Base-by-base conservation (phyloP, 2,888 invertebrate genomes). In the Cephus nigrinus region DNA sequence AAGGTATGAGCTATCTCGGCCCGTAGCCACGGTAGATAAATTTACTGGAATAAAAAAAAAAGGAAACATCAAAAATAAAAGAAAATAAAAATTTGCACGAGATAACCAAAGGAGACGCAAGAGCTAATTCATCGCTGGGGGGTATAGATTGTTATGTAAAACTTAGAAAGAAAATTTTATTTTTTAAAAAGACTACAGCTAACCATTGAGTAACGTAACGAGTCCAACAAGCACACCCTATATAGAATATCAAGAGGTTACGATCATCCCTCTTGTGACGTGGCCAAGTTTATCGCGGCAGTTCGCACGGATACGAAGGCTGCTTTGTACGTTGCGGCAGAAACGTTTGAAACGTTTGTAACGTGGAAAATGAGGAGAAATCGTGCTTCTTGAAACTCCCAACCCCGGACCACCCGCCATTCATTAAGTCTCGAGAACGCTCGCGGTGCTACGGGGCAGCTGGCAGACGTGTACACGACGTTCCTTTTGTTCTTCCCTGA, bases 401-500 rank as follows among this genome's bases (percentile, higher is more conserved):
- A 68, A 75, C 73, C 68, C 73, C 76, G 23, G 9, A 23, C 55
- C 55, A 33, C 32, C 71, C 31, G 32, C 83, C 83, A 86, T 88
- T 86, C 86, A 88, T 88, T 88, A 86, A 87, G 85, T 86, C 86
- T 84, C 80, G 84, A 84, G 86, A 86, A 86, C 82, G 82, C 81
- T 81, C 82, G 84, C 82, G 82, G 84, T 81, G 82, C 84, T 85
- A 84, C 84, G 85, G 84, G 83, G 84, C 84, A 33, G 74, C 33
- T 33, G 33, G 35, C 74, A 30, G 86, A 86, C 85, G 84, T 85
- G 86, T 86, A 86, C 86, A 84, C 83, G 87, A 87, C 88, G 84
- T 84, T 84, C 83, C 87, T 86, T 86, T 89, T 88, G 89, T 88
- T 87, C 86, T 86, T 81, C 84, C 81, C 83, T 83, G 86, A 88